Conservation (phyloP, 2,888 invertebrate species). For the Andrena chrysosceles region DNA sequence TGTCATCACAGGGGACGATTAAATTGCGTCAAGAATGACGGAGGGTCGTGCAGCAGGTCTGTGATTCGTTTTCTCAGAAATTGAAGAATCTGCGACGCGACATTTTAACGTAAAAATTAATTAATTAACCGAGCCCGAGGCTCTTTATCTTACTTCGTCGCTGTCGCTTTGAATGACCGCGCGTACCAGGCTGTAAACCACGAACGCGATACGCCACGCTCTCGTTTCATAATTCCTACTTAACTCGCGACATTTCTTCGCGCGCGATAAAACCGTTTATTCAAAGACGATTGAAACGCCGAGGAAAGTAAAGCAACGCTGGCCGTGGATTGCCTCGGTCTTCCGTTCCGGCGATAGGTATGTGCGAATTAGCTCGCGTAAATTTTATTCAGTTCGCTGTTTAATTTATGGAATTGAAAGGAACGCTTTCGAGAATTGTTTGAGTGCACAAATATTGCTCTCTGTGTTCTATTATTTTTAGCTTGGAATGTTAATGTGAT, state of each 20-base stretch:
- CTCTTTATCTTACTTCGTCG: not conserved
- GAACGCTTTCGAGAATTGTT: too few relatives aligned
- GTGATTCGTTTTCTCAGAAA: not conserved
- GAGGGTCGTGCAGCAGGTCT: not conserved
- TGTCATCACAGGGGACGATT: not conserved
- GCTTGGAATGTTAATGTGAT: too few relatives aligned
- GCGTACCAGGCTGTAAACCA: not conserved
- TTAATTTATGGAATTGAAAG: too few relatives aligned
- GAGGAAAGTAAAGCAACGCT: not conserved
- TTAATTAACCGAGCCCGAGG: not conserved
- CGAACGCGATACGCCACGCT: not conserved
- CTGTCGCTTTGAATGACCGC: not conserved
- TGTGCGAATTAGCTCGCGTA: too few relatives aligned
- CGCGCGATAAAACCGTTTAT: not conserved
- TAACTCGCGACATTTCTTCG: not conserved
- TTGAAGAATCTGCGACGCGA: not conserved
- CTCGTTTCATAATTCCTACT: not conserved
- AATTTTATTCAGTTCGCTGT: too few relatives aligned
- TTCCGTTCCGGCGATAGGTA: too few relatives aligned
- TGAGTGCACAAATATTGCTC: too few relatives aligned
- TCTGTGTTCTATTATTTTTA: too few relatives aligned
- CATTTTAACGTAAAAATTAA: not conserved
- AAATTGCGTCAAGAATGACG: not conserved
- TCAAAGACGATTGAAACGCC: not conserved
- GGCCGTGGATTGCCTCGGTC: not conserved